These are phyloP conservation scores for Ametastegia equiseti DNA, from an alignment of 2,888 invertebrate species.

Conservation along the genomic window DNA sequence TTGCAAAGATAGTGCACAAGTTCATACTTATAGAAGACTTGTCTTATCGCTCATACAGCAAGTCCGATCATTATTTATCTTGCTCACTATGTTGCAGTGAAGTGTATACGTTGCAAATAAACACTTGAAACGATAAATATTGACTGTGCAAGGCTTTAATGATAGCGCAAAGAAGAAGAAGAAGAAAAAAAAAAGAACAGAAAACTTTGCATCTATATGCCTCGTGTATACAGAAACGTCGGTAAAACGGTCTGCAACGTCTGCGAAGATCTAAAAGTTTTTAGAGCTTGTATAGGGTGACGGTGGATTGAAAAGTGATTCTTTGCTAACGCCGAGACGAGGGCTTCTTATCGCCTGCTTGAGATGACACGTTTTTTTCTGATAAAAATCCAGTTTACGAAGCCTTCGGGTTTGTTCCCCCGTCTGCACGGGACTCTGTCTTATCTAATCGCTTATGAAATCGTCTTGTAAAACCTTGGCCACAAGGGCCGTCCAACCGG, in stretches of 20 bases:
- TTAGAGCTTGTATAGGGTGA: slow-evolving; percentile 10
- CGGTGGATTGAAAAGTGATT: slow-evolving; percentile 23
- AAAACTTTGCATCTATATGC: neutral
- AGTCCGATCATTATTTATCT: neutral
- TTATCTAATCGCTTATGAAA: slow-evolving; percentile 44
- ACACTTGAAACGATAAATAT: slow-evolving; percentile 27
- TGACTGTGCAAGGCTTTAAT: neutral
- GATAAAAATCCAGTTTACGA: slow-evolving; percentile 63
- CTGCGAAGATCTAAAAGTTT: neutral
- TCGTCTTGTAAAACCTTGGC: slow-evolving; percentile 44
- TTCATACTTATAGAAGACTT: neutral
- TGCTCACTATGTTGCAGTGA: neutral
- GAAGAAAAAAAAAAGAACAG: too few species aligned
- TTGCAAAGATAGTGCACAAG: neutral
- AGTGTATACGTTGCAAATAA: neutral
- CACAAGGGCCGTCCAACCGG: slow-evolving; percentile 19
- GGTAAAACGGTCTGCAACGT: neutral
- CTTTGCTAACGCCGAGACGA: neutral
- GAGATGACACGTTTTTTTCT: slow-evolving; percentile 50
- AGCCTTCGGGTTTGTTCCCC: slow-evolving; percentile 55
- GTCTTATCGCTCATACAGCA: slow-evolving; percentile 20
- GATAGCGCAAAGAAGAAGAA: neutral
- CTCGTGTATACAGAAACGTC: neutral
- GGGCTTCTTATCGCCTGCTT: slow-evolving; percentile 25
- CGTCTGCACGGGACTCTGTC: slow-evolving; percentile 45